Evolutionary conservation across 1,140 invertebrate genomes (phyloP), one percentile per base, ranked within the genome.

Genomic region (Pachypeltis micranthus): DNA sequence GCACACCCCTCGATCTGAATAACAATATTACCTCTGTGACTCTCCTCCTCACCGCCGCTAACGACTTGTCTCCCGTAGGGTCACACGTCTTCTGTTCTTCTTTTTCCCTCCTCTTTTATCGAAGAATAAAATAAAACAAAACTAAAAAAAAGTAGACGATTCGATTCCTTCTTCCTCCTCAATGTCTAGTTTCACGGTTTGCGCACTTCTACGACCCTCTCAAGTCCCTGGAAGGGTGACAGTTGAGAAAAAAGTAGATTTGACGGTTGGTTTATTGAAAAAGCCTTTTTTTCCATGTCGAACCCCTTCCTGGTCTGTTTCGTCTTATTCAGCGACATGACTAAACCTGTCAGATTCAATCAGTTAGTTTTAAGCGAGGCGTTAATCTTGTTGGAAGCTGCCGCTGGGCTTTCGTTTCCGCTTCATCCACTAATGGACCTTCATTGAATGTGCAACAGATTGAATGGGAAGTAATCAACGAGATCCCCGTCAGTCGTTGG

Each of bases 11-110:
- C 44, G 26, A n/a, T 29, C 57, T 59, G 57, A 59, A 59, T 59
- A 59, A 59, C 57, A 59, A 59, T 59, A 59, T 59, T 59, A 59
- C 57, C 27, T 16, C 25, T 59, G n/a, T 59, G n/a, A 16, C 26
- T 10, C 28, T 19, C 47, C 23, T 51, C 19, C 4, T 51, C 47
- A 14, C 10, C 47, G 12, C 47, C 47, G 4, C 47, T 51, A 51
- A 51, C 47, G 47, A 51, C 47, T 51, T 51, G 4, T 51, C 47
- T 10, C 47, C 7, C 47, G 34, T 7, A n/a, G 19, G 4, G 12
- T 51, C 47, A 51, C 12, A 51, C 19, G 23, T 39, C n/a, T 39
- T 39, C 7, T n/a, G 34, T n/a, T 39, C 34, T n/a, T n/a, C n/a
- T n/a, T n/a, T n/a, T n/a, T n/a, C n/a, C n/a, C n/a, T n/a, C n/a